Evolutionary conservation across 1,140 invertebrate species (phyloP).

Genomic region (Bombus picipes): DNA sequence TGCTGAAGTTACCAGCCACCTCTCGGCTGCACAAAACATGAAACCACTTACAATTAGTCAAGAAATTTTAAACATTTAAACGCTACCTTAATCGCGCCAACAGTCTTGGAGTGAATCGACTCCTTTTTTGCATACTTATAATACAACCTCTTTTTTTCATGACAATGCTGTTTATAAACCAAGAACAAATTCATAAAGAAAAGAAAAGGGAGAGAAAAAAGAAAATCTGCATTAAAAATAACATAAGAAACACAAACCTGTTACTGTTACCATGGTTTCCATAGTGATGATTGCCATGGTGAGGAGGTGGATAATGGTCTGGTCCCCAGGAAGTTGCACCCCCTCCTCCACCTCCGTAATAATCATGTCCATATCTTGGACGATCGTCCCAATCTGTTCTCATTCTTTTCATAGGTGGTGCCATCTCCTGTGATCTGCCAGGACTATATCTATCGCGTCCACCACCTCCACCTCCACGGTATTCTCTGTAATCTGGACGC

Average conservation of each 20-base stretch:
- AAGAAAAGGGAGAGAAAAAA: constrained; percentile 27
- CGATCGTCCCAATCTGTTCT: constrained; percentile 88
- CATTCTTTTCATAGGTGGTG: constrained; percentile 91
- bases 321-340: constrained; percentile 74
- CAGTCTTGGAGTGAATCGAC: constrained; percentile 76
- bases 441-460: constrained; percentile 88
- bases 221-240: background rate
- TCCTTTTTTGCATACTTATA: constrained; percentile 64
- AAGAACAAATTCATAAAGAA: constrained; percentile 7
- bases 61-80: background rate
- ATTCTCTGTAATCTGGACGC: constrained; percentile 88
- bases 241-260: constrained; percentile 74
- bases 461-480: constrained; percentile 84
- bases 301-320: constrained; percentile 79
- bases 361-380: constrained; percentile 81
- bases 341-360: constrained; percentile 78
- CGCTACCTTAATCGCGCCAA: constrained; percentile 76
- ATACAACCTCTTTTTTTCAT: constrained; percentile 51
- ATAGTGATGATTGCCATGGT: constrained; percentile 84
- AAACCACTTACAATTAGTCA: background rate
- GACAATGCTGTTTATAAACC: constrained; percentile 25
- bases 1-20: constrained; percentile 80
- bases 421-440: constrained; percentile 87
- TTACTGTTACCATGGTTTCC: constrained; percentile 81
- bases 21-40: constrained; percentile 72